These are phyloP conservation scores for Aldrovandia affinis DNA, from an alignment of 2,797 vertebrate genomes.

Conservation along the genomic window DNA sequence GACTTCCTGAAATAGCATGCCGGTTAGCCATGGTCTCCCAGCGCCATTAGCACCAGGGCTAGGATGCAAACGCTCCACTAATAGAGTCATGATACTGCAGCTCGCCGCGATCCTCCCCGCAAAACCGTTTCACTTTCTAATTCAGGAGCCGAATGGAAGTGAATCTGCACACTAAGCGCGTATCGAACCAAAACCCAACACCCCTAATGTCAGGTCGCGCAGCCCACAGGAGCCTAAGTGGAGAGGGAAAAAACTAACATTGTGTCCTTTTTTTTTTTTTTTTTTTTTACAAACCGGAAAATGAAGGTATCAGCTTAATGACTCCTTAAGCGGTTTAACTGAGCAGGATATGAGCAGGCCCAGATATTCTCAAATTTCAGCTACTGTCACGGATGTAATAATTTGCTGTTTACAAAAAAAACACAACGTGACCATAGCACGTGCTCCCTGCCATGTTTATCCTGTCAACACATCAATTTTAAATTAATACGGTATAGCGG, in stretches of 20 bases:
- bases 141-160: constrained; percentile 28
- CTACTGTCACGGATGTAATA: background rate
- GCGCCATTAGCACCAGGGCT: constrained; percentile 23
- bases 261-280: background rate
- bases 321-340: background rate
- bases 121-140: constrained; percentile 14
- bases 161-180: constrained; percentile 39
- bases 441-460: background rate
- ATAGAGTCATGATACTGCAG: constrained; percentile 33
- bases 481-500: background rate
- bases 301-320: constrained; percentile 35
- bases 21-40: constrained; percentile 11
- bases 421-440: background rate
- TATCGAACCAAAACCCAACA: constrained; percentile 51
- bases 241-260: background rate
- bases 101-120: background rate
- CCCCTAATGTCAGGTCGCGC: constrained; percentile 11
- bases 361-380: constrained; percentile 22
- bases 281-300: constrained; percentile 25
- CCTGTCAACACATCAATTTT: background rate
- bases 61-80: background rate
- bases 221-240: background rate
- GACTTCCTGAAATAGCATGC: constrained; percentile 29
- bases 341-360: background rate
- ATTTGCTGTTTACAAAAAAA: background rate